These are phyloP conservation scores for Aricia artaxerxes DNA, from an alignment of 2,888 invertebrate species.

Conservation along the genomic window DNA sequence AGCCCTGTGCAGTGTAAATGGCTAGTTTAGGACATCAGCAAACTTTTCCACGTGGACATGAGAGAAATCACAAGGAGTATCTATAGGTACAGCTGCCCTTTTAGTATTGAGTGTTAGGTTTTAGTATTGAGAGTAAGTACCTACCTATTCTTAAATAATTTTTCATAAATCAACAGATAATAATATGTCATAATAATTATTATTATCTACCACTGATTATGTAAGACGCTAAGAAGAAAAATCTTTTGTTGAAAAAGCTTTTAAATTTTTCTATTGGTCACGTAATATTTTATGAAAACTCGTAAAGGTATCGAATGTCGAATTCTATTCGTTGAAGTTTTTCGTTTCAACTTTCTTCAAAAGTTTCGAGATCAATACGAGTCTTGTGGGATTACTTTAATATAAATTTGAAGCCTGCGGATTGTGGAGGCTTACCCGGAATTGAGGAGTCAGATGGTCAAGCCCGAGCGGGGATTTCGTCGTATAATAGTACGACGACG, in stretches of 20 bases:
- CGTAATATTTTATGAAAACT: neutral
- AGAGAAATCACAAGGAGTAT: too few relatives aligned
- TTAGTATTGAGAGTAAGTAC: too few relatives aligned
- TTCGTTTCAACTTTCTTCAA: conserved; percentile 12
- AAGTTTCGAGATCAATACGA: conserved; percentile 14
- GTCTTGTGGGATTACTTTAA: conserved; percentile 5
- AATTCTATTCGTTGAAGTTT: conserved; percentile 21
- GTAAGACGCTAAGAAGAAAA: neutral
- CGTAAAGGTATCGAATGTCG: neutral
- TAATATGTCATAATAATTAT: too few relatives aligned
- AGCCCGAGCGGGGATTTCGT: neutral
- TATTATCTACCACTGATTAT: neutral
- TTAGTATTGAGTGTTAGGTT: too few relatives aligned
- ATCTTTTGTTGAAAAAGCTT: neutral
- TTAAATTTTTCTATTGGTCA: neutral
- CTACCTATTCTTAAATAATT: too few relatives aligned
- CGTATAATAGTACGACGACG: neutral
- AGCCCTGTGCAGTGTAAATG: too few relatives aligned
- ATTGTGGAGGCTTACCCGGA: neutral
- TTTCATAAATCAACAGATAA: too few relatives aligned
- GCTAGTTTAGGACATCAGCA: too few relatives aligned
- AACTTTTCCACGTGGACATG: too few relatives aligned
- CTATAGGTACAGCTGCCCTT: too few relatives aligned
- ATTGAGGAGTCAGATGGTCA: conserved; percentile 10
- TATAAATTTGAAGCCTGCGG: conserved; percentile 16